A percentile compares a stretch with the other conserved stretches of the same genome.
These are phyloP conservation scores for Pavo muticus DNA, from an alignment of 2,113 vertebrate species.

Conservation along the genomic window DNA sequence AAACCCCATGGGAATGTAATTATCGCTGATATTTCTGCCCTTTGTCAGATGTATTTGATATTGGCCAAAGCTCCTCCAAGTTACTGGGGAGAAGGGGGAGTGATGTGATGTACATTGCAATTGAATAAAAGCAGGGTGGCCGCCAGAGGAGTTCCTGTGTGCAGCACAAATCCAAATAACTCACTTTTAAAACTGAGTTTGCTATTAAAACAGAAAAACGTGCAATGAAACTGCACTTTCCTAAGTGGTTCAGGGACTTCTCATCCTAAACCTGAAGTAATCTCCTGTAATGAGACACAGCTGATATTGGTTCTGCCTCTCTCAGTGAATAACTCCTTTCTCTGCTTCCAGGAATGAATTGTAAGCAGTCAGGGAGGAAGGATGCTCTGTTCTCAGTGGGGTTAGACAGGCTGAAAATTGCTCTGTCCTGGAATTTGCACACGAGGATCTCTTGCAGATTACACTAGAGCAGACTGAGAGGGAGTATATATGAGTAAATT, in stretches of 20 bases:
- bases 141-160: background rate
- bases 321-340: background rate
- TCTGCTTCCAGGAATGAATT: constrained; percentile 8
- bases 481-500: background rate
- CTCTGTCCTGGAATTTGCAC: background rate
- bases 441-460: background rate
- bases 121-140: background rate
- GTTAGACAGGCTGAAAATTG: constrained; percentile 11
- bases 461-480: accelerated
- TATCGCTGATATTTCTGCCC: constrained; percentile 42
- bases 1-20: constrained; percentile 38
- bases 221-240: background rate
- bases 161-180: constrained; percentile 15
- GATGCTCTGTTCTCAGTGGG: background rate
- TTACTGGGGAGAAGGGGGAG: background rate
- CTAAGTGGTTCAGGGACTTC: constrained; percentile 22
- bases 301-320: constrained; percentile 18
- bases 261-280: constrained; percentile 36
- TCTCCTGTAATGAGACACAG: background rate
- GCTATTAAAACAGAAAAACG: constrained; percentile 16
- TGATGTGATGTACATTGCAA: background rate
- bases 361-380: background rate
- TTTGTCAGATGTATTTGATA: constrained; percentile 46
- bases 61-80: background rate
- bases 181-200: constrained; percentile 9